These are phyloP conservation scores for Apodemia duryi DNA, from an alignment of 2,888 invertebrate genomes.

Conservation along the genomic window DNA sequence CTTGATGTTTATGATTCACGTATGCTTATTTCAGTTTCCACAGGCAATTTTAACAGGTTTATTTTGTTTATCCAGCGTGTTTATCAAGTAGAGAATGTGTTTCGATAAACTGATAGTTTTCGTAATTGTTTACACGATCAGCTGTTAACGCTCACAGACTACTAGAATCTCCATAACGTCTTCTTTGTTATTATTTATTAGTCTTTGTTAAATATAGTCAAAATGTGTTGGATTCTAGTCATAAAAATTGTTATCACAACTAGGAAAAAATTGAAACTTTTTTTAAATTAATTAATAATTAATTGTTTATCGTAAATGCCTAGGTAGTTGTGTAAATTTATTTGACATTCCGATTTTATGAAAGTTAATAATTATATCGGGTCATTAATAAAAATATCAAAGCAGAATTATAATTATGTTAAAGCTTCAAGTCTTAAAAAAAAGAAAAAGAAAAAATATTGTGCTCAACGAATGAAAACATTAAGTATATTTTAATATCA, in stretches of 20 bases:
- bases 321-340: not conserved
- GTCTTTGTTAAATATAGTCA: not conserved
- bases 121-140: conserved; percentile 70
- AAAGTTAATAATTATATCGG: conserved; percentile 1
- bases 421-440: not conserved
- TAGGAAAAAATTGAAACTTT: not conserved
- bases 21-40: conserved; percentile 50
- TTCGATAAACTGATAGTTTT: conserved; percentile 15
- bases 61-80: not conserved
- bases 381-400: not conserved
- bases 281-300: too few relatives aligned
- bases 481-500: not conserved
- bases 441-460: not conserved
- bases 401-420: not conserved
- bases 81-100: not conserved
- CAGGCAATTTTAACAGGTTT: not conserved
- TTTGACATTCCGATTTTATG: not conserved
- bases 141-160: conserved; percentile 51
- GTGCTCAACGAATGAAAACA: not conserved
- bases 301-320: not conserved
- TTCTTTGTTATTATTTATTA: not conserved
- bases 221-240: not conserved
- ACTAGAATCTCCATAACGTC: not conserved
- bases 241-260: not conserved
- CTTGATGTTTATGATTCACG: conserved; percentile 44